Evolutionary conservation across 2,888 invertebrate genomes (phyloP), one percentile per base, ranked within the genome.

Genomic region (Hoplodrina ambigua): DNA sequence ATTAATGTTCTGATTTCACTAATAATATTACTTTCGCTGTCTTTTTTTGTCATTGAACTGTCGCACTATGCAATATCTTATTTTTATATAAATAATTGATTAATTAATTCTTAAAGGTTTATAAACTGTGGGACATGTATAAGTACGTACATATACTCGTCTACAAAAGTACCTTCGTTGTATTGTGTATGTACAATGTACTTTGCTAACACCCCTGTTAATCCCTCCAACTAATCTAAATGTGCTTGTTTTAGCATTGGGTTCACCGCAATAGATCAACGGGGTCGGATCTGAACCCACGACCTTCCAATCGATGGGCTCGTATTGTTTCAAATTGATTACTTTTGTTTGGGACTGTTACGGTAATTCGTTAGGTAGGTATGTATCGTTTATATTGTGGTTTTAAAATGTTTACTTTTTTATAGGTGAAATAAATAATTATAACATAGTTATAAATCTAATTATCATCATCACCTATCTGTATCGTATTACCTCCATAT

Each of bases 221-320:
- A 81, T 78, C 68, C 68, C 56, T 68, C 49, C 17, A 74, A 73
- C 64, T 78, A 82, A 82, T 79, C 72, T 71, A 67, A 81, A 71
- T 64, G 77, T 71, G 67, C 64, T 78, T 71, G 78, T 75, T 80
- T 80, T 67, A 75, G 57, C 53, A 67, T 78, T 76, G 52, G 81
- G 55, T 76, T 64, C 58, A 33, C 78, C 78, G 76, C 81, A 76
- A 81, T 81, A 72, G 81, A 76, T 81, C 77, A 81, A 58, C 59
- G 60, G 60, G 78, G 60, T 78, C 54, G 55, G 63, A 52, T 72
- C 55, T 19, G 52, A 71, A 19, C 54, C 63, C 25, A 41, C 76
- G 63, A 67, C 77, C 81, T 64, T 37, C 11, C 52, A 37, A 81
- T 76, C 72, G 33, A 76, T 76, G 7, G 63, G 44, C 50, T 30